Evolutionary conservation across 2,797 vertebrate species (phyloP).

Genomic region (Echiichthys vipera): DNA sequence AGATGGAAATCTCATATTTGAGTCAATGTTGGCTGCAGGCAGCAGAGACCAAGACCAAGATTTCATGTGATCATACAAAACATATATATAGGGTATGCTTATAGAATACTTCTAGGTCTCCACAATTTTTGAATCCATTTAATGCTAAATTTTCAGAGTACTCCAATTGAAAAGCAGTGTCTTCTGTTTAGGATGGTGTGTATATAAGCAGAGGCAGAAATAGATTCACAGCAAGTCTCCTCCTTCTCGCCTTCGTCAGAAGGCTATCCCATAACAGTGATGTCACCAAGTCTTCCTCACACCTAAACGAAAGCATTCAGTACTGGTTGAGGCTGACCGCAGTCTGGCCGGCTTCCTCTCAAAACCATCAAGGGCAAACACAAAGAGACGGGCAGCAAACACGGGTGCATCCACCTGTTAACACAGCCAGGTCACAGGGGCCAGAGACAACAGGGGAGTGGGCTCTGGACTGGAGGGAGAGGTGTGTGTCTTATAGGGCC

Average conservation of each 20-base stretch:
- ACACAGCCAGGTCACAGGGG: slow-evolving; percentile 54
- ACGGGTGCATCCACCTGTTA: slow-evolving; percentile 78
- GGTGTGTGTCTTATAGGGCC: slow-evolving; percentile 5
- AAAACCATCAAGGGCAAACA: slow-evolving; percentile 79
- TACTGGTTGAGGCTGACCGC: slow-evolving; percentile 57
- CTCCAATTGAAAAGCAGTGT: not conserved
- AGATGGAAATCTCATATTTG: too few species aligned
- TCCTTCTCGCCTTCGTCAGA: slow-evolving; percentile 54
- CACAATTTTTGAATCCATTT: not conserved
- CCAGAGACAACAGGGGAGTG: slow-evolving; percentile 20
- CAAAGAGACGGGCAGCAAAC: slow-evolving; percentile 68
- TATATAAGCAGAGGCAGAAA: slow-evolving; percentile 59
- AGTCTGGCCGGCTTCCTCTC: slow-evolving; percentile 85
- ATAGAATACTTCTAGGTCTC: not conserved
- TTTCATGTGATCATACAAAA: not conserved
- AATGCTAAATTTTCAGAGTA: not conserved
- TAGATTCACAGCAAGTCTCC: slow-evolving; percentile 43
- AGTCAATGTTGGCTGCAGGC: too few species aligned
- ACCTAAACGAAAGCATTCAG: slow-evolving; percentile 72
- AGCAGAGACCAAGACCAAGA: not conserved
- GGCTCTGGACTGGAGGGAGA: slow-evolving; percentile 10
- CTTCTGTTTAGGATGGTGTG: slow-evolving; percentile 28
- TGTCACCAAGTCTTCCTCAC: slow-evolving; percentile 78
- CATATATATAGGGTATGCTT: not conserved
- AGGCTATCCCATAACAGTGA: slow-evolving; percentile 65